A percentile compares a stretch with the other conserved stretches of the same genome.
These are phyloP conservation scores for Verasper variegatus DNA, from an alignment of 2,113 vertebrate species.

Conservation along the genomic window DNA sequence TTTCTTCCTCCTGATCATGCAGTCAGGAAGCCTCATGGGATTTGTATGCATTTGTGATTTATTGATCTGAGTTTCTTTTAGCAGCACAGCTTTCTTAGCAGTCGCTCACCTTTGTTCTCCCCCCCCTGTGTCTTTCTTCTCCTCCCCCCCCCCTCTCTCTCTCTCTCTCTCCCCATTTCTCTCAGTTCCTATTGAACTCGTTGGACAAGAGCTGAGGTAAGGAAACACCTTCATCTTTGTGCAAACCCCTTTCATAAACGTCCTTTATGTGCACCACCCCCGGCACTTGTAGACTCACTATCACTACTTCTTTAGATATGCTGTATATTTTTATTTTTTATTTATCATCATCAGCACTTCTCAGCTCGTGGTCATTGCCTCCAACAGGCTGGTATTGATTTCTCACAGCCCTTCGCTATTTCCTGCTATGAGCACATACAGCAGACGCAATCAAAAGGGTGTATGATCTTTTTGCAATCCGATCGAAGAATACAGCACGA, in stretches of 20 bases:
- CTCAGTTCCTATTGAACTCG: constrained; percentile 86
- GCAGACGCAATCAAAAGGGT: constrained; percentile 31
- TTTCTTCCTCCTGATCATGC: constrained; percentile 57
- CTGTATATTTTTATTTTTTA: constrained; percentile 36
- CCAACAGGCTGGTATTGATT: constrained; percentile 65
- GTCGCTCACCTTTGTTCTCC: constrained; percentile 70
- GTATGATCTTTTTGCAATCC: constrained; percentile 43
- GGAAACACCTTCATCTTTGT: constrained; percentile 70
- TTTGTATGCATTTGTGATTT: constrained; percentile 77
- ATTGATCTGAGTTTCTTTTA: constrained; percentile 80
- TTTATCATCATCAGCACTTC: constrained; percentile 48
- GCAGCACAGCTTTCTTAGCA: constrained; percentile 61
- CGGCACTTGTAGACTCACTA: constrained; percentile 16
- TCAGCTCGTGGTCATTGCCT: constrained; percentile 50
- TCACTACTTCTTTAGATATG: constrained; percentile 36
- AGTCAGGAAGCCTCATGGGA: constrained; percentile 70
- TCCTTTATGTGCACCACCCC: constrained; percentile 52
- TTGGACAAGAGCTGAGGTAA: constrained; percentile 96
- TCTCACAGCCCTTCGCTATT: constrained; percentile 40
- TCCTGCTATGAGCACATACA: constrained; percentile 49
- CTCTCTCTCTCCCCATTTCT: constrained; percentile 26
- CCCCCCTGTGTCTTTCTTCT: constrained; percentile 18
- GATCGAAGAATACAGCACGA: constrained; percentile 33
- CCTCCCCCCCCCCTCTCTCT: constrained; percentile 43
- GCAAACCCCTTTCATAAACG: constrained; percentile 60